Conservation (phyloP, 1,140 invertebrate species). For the Listronotus oregonensis region DNA sequence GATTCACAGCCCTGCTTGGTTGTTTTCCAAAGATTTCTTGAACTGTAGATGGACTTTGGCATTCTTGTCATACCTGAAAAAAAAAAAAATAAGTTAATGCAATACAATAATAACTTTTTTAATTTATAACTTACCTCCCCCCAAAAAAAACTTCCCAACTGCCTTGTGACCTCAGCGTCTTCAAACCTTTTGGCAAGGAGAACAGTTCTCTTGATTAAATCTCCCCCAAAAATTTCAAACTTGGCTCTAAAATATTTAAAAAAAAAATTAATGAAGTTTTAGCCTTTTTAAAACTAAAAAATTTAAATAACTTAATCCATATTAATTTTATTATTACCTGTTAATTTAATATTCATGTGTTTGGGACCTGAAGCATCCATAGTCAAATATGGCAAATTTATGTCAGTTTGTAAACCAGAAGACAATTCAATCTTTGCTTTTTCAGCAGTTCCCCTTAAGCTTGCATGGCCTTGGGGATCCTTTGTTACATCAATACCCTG, state of each 20-base stretch:
- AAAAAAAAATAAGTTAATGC: no score
- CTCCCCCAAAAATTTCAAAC: constrained; percentile 92
- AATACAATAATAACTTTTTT: no score
- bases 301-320: no score
- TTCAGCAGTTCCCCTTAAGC: constrained; percentile 96
- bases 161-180: constrained; percentile 95
- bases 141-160: constrained; percentile 95
- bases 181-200: constrained; percentile 95
- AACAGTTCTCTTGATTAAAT: constrained; percentile 94
- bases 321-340: constrained; percentile 65
- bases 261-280: no score
- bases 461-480: constrained; percentile 98
- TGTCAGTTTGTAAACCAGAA: constrained; percentile 95
- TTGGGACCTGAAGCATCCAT: constrained; percentile 98
- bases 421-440: constrained; percentile 99
- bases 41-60: constrained; percentile 97
- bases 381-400: constrained; percentile 97
- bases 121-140: constrained; percentile 71
- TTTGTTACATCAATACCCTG: constrained; percentile 92
- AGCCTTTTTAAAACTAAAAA: no score
- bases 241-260: constrained; percentile 66
- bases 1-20: constrained; percentile 55
- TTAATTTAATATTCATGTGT: constrained; percentile 97
- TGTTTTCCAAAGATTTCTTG: constrained; percentile 93
- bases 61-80: constrained; percentile 89